Evolutionary conservation across 1,140 invertebrate genomes (phyloP).

Genomic region (Cotesia vestalis): DNA sequence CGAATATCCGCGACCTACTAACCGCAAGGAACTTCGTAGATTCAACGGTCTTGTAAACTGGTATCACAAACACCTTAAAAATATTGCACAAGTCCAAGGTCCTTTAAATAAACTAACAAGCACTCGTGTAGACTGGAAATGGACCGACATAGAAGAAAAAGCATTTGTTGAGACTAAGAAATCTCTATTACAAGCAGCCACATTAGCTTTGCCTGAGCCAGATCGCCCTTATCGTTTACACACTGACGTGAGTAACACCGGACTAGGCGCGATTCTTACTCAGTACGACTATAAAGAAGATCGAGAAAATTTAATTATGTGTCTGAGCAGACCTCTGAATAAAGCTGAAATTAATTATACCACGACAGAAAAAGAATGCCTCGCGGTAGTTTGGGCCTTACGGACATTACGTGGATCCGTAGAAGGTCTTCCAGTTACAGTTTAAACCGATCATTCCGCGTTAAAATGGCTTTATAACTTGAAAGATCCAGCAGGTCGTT

Average conservation of each 20-base stretch:
- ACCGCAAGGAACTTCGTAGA: neutral
- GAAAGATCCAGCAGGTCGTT: neutral
- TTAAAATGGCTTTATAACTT: neutral
- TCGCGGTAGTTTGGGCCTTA: neutral
- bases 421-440: neutral
- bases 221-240: neutral
- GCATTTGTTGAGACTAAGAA: neutral
- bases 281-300: neutral
- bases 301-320: neutral
- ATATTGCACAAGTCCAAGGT: neutral
- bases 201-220: neutral
- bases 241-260: neutral
- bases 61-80: neutral
- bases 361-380: conserved; percentile 5
- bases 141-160: neutral
- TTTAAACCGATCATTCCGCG: neutral
- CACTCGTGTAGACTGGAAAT: too few species aligned
- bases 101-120: neutral
- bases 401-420: neutral
- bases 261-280: neutral
- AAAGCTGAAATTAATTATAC: neutral
- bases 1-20: too few species aligned
- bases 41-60: neutral
- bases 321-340: conserved; percentile 1
- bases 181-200: neutral